Percentiles rank a stretch among this genome's conserved stretches.
phyloP scores from a whole-genome alignment of 2,888 invertebrate species.

The Strigamia maritima region DNA sequence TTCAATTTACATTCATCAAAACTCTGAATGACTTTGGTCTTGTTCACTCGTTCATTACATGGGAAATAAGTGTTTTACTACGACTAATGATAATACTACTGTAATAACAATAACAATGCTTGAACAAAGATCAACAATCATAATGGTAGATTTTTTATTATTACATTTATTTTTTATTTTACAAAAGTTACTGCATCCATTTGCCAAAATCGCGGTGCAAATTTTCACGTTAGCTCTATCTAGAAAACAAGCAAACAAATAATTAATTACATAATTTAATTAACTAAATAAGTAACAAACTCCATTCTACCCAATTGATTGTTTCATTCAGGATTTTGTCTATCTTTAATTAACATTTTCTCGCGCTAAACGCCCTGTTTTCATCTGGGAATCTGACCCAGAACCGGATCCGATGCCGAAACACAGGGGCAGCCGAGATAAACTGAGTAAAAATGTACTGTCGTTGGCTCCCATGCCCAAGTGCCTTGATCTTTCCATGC shows the following conservation, averaged over 20 bases:
- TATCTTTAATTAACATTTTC: slow-evolving; percentile 15
- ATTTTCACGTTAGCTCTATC: background rate
- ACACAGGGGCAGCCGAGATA: slow-evolving; percentile 30
- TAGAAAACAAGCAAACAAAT: background rate
- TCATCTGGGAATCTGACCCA: slow-evolving; percentile 28
- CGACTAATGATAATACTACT: too few species aligned
- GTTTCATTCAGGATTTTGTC: slow-evolving; percentile 12
- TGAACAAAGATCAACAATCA: slow-evolving; percentile 19
- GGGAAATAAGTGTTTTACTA: background rate
- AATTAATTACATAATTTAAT: too few species aligned
- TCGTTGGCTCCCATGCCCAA: slow-evolving; percentile 35
- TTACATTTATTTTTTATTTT: background rate
- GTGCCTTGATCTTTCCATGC: slow-evolving; percentile 39
- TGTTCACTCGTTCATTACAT: slow-evolving; percentile 8
- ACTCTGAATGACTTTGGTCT: slow-evolving; percentile 32
- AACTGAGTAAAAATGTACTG: slow-evolving; percentile 7
- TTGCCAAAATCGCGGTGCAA: slow-evolving; percentile 20
- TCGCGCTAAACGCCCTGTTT: slow-evolving; percentile 17
- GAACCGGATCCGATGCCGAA: slow-evolving; percentile 34
- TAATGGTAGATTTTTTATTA: background rate
- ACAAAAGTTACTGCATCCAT: slow-evolving; percentile 4
- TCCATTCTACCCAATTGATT: background rate
- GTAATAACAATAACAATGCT: background rate
- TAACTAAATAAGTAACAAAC: background rate
- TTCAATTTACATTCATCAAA: background rate